A percentile compares a stretch with the other conserved stretches of the same genome.
Conservation (phyloP, 1,140 invertebrate genomes). For the Drosophila athabasca region DNA sequence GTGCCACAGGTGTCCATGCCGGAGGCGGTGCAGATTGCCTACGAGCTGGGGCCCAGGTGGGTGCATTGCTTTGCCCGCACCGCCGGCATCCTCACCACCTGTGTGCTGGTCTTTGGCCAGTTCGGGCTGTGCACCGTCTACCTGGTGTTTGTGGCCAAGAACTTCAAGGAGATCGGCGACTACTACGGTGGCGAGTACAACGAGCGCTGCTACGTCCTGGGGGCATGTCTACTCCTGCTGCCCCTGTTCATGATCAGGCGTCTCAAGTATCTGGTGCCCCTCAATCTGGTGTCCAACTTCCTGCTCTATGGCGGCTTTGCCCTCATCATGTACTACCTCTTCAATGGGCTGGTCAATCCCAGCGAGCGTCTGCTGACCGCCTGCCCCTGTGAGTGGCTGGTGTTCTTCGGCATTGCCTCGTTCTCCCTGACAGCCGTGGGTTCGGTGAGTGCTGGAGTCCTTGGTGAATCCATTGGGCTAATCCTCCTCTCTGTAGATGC, state of each 20-base stretch:
- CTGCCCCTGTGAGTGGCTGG: conserved; percentile 38
- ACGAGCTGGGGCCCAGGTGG: conserved; percentile 49
- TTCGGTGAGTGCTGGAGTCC: conserved; percentile 40
- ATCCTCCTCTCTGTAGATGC: conserved; percentile 34
- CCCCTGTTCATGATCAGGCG: conserved; percentile 57
- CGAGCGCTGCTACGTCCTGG: conserved; percentile 54
- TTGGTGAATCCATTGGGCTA: too few relatives aligned
- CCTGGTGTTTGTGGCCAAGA: conserved; percentile 66
- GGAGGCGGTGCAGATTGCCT: conserved; percentile 59
- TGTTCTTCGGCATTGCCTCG: conserved; percentile 65
- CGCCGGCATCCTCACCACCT: conserved; percentile 49
- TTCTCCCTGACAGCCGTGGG: conserved; percentile 65
- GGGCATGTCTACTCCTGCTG: conserved; percentile 43
- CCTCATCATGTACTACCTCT: conserved; percentile 60
- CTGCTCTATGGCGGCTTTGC: conserved; percentile 54
- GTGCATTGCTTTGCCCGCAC: conserved; percentile 37
- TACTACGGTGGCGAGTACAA: conserved; percentile 28
- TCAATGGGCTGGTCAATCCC: conserved; percentile 36
- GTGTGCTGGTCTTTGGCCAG: conserved; percentile 60
- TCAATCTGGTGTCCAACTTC: conserved; percentile 57
- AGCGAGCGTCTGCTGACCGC: conserved; percentile 25
- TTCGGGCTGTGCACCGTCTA: conserved; percentile 65
- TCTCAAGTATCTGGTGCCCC: conserved; percentile 57
- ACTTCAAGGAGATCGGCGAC: conserved; percentile 67
- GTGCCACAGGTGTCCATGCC: conserved; percentile 70